Percentiles rank a stretch among this genome's conserved stretches.
phyloP scores from a whole-genome alignment of 2,797 vertebrate species.

The Anniella stebbinsi region DNA sequence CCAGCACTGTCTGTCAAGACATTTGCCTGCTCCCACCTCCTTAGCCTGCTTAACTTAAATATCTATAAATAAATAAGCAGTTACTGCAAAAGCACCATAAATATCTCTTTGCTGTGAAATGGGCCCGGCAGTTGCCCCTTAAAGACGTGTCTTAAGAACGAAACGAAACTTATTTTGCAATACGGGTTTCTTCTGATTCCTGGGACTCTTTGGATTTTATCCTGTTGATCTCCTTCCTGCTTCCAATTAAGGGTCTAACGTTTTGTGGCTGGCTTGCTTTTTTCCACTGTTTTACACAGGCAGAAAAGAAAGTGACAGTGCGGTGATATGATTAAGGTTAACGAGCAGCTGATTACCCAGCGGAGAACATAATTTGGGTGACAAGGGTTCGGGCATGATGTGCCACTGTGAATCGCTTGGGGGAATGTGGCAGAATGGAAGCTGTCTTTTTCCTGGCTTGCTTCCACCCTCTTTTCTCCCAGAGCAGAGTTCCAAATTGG shows the following conservation, averaged over 20 bases:
- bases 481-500: background rate
- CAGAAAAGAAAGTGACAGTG: slow-evolving; percentile 39
- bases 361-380: background rate
- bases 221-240: background rate
- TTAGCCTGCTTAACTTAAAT: background rate
- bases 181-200: background rate
- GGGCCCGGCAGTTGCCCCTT: too few species aligned
- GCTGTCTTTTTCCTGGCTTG: background rate
- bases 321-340: slow-evolving; percentile 39
- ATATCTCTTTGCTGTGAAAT: background rate
- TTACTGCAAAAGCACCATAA: background rate
- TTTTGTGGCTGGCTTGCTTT: too few species aligned
- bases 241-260: background rate
- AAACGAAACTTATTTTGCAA: background rate
- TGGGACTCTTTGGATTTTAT: background rate
- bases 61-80: background rate
- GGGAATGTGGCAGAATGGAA: background rate
- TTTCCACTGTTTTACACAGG: background rate
- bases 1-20: too few species aligned
- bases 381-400: background rate
- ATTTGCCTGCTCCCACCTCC: background rate
- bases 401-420: background rate
- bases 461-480: background rate
- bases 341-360: slow-evolving; percentile 16
- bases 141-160: background rate